phyloP scores from a whole-genome alignment of 2,888 invertebrate genomes.

The Steromphala cineraria region DNA sequence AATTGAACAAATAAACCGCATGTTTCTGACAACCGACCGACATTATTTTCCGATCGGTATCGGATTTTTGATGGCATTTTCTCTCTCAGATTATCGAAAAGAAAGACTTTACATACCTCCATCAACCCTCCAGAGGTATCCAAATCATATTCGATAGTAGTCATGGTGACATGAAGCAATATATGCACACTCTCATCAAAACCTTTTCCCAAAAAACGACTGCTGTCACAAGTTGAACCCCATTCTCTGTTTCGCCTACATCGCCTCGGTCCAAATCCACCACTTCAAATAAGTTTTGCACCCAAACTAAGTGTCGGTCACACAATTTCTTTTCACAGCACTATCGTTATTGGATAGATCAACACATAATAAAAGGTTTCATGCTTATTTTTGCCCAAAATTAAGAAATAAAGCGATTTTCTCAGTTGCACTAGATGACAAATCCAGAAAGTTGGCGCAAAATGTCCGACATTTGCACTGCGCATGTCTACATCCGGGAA shows the following conservation, averaged over 20 bases:
- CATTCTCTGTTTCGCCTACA: conserved; percentile 8
- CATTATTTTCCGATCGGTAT: too few species aligned
- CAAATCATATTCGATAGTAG: conserved; percentile 84
- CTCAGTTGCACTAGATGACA: conserved; percentile 19
- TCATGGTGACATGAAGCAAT: conserved; percentile 75
- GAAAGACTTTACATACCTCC: conserved; percentile 83
- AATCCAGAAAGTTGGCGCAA: conserved; percentile 69
- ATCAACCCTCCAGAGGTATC: conserved; percentile 88
- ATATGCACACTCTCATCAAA: background rate
- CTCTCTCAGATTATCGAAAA: background rate
- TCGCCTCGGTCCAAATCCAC: background rate
- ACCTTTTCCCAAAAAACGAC: background rate
- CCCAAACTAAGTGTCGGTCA: background rate
- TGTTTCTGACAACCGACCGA: too few species aligned
- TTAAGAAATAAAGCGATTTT: conserved; percentile 11
- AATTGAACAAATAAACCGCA: too few species aligned
- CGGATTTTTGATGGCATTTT: too few species aligned
- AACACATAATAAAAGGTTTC: background rate
- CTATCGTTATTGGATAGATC: background rate
- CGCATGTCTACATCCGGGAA: conserved; percentile 67
- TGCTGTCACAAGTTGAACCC: background rate
- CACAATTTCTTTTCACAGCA: background rate
- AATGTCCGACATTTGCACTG: conserved; percentile 65
- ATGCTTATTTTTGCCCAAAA: background rate
- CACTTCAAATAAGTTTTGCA: background rate